A percentile compares a stretch with the other conserved stretches of the same genome.
Evolutionary conservation across 2,797 vertebrate genomes (phyloP).

Genomic region (Notoglanidium macrostoma): DNA sequence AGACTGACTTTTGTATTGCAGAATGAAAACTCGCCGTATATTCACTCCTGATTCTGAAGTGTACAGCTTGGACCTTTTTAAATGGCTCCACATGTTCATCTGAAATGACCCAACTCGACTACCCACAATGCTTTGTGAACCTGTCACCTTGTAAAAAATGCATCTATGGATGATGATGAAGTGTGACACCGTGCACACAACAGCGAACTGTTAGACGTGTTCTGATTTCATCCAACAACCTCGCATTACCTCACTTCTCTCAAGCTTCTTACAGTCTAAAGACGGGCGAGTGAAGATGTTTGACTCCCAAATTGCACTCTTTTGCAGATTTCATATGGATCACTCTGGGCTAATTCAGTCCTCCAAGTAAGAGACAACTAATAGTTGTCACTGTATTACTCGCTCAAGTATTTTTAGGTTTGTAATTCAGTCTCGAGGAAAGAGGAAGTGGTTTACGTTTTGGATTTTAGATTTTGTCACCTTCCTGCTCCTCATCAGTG

Average conservation of each 20-base stretch:
- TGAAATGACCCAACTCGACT: background rate
- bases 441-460: conserved; percentile 2
- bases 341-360: background rate
- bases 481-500: background rate
- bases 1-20: conserved; percentile 43
- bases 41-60: background rate
- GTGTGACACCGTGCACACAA: background rate
- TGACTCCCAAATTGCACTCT: conserved; percentile 6
- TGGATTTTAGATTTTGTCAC: conserved; percentile 21
- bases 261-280: background rate
- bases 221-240: background rate
- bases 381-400: background rate
- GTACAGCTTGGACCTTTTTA: background rate
- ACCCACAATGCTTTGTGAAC: background rate
- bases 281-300: background rate
- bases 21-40: background rate
- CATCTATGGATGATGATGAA: background rate
- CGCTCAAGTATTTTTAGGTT: conserved; percentile 7
- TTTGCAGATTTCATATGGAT: conserved; percentile 13
- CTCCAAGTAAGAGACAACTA: background rate
- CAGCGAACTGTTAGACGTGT: background rate
- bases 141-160: background rate
- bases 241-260: background rate
- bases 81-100: background rate
- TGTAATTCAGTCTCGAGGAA: conserved; percentile 3